Evolutionary conservation across 2,888 invertebrate species (phyloP), one percentile per base, ranked within the genome.

Genomic region (Timema podura): DNA sequence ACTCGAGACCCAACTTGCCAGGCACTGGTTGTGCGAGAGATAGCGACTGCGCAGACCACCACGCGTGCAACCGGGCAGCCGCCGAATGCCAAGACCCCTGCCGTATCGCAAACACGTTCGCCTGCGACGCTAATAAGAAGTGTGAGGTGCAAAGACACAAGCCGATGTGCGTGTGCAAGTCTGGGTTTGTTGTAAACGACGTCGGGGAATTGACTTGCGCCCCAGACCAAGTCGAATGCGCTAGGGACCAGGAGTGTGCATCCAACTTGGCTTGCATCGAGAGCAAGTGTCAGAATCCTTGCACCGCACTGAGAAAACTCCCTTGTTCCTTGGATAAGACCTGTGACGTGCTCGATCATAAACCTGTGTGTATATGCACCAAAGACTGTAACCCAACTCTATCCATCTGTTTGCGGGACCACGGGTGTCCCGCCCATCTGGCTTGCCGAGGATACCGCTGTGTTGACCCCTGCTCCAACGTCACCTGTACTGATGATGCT

Each of bases 401-500:
- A 79, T 93, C 93, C 75, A 93, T 96, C 82, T 95, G 95, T 82
- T 86, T 95, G 79, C 88, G 93, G 83, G 94, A 95, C 83, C 91
- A 88, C 78, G 95, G 95, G 76, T 95, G 95, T 82, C 92, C 94
- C 71, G 85, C 88, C 75, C 89, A 92, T 78, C 86, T 91, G 82
- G 92, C 94, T 76, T 95, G 95, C 83, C 88, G 89, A 81, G 92
- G 92, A 82, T 94, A 91, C 83, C 89, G 92, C 84, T 95, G 95
- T 82, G 89, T 93, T 84, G 92, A 95, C 84, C 95, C 95, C 76
- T 95, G 95, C 84, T 87, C 87, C 81, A 89, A 89, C 80, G 90
- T 91, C 79, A 91, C 90, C 82, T 95, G 95, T 84, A 91, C 92
- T 78, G 87, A 88, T 78, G 89, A 89, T 80, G 91, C 93, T 77